Evolutionary conservation across 2,113 vertebrate species (phyloP), one percentile per base, ranked within the genome.

Genomic region (Zosterops japonicus): DNA sequence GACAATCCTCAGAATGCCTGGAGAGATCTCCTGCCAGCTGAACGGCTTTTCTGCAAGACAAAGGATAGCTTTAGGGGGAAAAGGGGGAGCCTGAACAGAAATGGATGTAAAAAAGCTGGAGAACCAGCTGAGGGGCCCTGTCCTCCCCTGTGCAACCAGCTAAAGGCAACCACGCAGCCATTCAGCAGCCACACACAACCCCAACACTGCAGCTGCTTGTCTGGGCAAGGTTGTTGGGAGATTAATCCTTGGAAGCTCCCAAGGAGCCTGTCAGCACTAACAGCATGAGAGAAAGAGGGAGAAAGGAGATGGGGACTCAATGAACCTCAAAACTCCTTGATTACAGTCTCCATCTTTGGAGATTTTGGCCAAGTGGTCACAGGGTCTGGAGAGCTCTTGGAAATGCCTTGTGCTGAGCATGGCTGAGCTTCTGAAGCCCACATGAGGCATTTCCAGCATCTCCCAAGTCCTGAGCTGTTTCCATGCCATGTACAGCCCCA

Each of bases 1-100:
- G 91, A 42, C 93, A 96, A 79, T 65, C 59, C 93, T 88, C 92
- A 83, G 39, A 80, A 83, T 3, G 88, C 65, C 68, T 81, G 84
- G 25, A 93, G 88, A 92, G 63, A 90, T 85, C 83, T 87, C 71
- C 84, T 93, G 93, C 68, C 90, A 95, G 90, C 67, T 83, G 85
- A 88, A 91, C 0, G 0, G 85, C 76, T 96, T 93, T 90, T 67
- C 85, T 89, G 83, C 35, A 44, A 81, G 64, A 91, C 63, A 92
- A 90, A 90, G 42, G 75, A 77, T 71, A 80, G 82, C 47, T 95
- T 86, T 55, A 35, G 65, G 50, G 25, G 18, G 18, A 17, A 82
- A 46, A 46, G 63, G 24, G 61, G 50, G 83, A 94, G 36, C 46
- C 59, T 71, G n/a, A 72, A 35, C 44, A 72, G 56, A 31, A 68